Evolutionary conservation across 2,888 invertebrate genomes (phyloP).

Genomic region (Philereme transversata): DNA sequence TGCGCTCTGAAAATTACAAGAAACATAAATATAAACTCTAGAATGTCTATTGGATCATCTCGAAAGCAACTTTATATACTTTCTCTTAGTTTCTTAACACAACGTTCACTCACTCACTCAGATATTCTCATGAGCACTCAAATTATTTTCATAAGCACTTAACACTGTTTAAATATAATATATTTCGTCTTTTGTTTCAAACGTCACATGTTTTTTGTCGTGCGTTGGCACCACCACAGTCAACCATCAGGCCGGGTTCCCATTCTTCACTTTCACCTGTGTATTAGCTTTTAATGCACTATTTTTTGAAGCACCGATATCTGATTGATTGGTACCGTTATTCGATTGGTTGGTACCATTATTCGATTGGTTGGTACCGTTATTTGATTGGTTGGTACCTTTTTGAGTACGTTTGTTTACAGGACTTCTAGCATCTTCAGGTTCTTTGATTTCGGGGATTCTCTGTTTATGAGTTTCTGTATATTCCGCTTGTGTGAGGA

Average conservation of each 20-base stretch:
- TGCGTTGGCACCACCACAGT: constrained; percentile 70
- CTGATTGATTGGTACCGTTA: constrained; percentile 3
- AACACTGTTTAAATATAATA: constrained; percentile 63
- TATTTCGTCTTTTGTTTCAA: constrained; percentile 71
- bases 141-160: constrained; percentile 20
- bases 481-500: constrained; percentile 67
- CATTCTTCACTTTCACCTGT: constrained; percentile 45
- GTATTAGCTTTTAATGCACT: constrained; percentile 42
- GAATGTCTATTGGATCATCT: no score
- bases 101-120: not conserved
- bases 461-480: constrained; percentile 48
- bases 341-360: not conserved
- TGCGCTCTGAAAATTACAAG: not conserved
- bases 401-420: constrained; percentile 38
- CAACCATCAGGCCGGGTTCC: constrained; percentile 72
- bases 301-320: constrained; percentile 30
- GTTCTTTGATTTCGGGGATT: constrained; percentile 73
- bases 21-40: not conserved
- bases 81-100: not conserved
- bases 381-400: not conserved
- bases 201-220: constrained; percentile 78
- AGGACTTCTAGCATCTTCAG: constrained; percentile 44
- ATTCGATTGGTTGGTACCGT: not conserved
- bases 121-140: not conserved
- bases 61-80: no score